Conservation (phyloP, 2,888 invertebrate genomes). For the Diabrotica balteata region DNA sequence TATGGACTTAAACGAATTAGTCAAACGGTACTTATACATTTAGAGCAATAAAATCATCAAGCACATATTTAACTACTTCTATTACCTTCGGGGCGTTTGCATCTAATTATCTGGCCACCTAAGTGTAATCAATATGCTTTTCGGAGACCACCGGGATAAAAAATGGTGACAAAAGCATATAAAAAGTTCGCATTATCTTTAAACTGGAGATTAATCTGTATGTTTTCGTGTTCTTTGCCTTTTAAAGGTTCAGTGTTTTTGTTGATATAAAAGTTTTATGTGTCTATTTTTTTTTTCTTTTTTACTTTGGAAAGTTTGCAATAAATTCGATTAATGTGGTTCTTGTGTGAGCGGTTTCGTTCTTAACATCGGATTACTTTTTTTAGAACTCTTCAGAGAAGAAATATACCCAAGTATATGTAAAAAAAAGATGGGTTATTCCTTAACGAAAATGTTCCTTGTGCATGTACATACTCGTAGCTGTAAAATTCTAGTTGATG, state of each 20-base stretch:
- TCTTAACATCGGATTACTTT: too few relatives aligned
- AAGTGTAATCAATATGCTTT: constrained; percentile 18
- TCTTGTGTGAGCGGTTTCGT: too few relatives aligned
- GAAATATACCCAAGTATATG: too few relatives aligned
- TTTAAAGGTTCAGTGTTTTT: constrained; percentile 12
- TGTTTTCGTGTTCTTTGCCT: constrained; percentile 8
- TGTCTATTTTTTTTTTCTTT: too few relatives aligned
- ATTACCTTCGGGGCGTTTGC: not conserved
- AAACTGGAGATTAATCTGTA: constrained; percentile 15
- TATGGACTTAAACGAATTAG: not conserved
- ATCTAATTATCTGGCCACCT: constrained; percentile 22
- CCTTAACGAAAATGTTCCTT: too few relatives aligned
- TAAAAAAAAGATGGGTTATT: too few relatives aligned
- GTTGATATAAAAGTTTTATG: not conserved
- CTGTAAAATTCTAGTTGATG: too few relatives aligned
- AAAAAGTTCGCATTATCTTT: constrained; percentile 13
- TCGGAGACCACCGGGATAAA: constrained; percentile 18
- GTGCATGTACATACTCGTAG: too few relatives aligned
- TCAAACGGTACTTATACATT: not conserved
- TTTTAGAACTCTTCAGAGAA: too few relatives aligned
- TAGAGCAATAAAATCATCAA: constrained; percentile 4
- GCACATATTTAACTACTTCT: constrained; percentile 8
- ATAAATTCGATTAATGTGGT: too few relatives aligned
- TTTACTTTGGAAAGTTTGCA: too few relatives aligned
- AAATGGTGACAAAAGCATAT: constrained; percentile 17